These are phyloP conservation scores for Protodeltote pygarga DNA, from an alignment of 2,888 invertebrate species.

Conservation along the genomic window DNA sequence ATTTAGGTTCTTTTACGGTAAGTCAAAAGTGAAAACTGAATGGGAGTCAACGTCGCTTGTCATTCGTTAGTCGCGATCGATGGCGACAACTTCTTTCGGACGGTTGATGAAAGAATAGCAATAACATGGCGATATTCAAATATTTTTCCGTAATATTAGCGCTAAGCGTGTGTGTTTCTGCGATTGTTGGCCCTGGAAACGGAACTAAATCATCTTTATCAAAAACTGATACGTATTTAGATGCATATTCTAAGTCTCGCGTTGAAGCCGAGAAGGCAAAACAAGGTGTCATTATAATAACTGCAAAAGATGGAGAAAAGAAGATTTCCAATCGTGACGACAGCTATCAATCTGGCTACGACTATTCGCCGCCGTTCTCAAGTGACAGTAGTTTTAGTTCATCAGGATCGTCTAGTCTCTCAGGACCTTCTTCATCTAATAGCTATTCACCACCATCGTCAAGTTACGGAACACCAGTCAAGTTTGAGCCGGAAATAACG, in stretches of 20 bases:
- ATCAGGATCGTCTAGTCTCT: constrained; percentile 60
- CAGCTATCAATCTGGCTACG: constrained; percentile 76
- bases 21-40: constrained; percentile 86
- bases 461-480: constrained; percentile 71
- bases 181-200: constrained; percentile 78
- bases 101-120: constrained; percentile 64
- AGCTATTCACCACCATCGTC: constrained; percentile 67
- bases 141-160: constrained; percentile 62
- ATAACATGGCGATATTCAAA: constrained; percentile 66
- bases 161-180: constrained; percentile 67
- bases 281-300: constrained; percentile 78
- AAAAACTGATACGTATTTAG: constrained; percentile 88
- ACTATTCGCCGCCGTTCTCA: constrained; percentile 75
- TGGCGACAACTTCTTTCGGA: constrained; percentile 78
- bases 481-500: constrained; percentile 59
- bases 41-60: constrained; percentile 72
- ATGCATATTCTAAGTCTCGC: constrained; percentile 88
- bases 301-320: constrained; percentile 81
- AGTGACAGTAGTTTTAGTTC: constrained; percentile 69
- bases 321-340: constrained; percentile 81
- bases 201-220: constrained; percentile 63
- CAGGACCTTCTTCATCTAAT: constrained; percentile 60
- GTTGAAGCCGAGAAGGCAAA: constrained; percentile 80
- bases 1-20: constrained; percentile 86
- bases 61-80: constrained; percentile 83